Evolutionary conservation across 2,797 vertebrate genomes (phyloP).

Genomic region (Protonibea diacanthus): DNA sequence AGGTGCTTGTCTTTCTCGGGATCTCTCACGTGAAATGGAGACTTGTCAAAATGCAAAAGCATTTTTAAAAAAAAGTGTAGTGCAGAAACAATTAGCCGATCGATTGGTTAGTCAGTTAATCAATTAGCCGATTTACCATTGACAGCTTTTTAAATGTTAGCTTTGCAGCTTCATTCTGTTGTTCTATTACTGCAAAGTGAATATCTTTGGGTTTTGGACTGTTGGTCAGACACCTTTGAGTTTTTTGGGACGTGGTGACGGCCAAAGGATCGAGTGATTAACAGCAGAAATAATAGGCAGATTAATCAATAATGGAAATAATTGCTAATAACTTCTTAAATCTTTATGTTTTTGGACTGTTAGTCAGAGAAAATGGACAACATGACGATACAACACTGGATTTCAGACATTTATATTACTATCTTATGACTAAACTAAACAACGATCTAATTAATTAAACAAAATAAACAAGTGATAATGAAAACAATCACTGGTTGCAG

Average conservation of each 20-base stretch:
- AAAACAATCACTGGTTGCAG: background rate
- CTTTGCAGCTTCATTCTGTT: background rate
- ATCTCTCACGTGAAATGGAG: slow-evolving; percentile 8
- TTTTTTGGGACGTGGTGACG: background rate
- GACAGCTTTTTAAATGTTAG: background rate
- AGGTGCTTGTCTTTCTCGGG: slow-evolving; percentile 38
- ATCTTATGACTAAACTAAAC: background rate
- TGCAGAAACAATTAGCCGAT: background rate
- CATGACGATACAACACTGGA: background rate
- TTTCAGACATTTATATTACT: background rate
- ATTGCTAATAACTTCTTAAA: background rate
- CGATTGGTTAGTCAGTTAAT: background rate
- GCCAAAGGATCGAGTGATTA: background rate
- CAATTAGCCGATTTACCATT: background rate
- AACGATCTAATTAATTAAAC: background rate
- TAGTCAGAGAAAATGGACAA: background rate
- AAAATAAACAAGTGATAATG: background rate
- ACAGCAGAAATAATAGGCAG: background rate
- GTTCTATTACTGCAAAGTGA: background rate
- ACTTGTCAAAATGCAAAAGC: slow-evolving; percentile 3
- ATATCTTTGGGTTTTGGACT: background rate
- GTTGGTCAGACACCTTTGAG: background rate
- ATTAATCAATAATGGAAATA: background rate
- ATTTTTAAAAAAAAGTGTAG: background rate
- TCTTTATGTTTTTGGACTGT: background rate